Evolutionary conservation across 2,113 vertebrate genomes (phyloP), one percentile per base, ranked within the genome.

Genomic region (Nibea coibor): DNA sequence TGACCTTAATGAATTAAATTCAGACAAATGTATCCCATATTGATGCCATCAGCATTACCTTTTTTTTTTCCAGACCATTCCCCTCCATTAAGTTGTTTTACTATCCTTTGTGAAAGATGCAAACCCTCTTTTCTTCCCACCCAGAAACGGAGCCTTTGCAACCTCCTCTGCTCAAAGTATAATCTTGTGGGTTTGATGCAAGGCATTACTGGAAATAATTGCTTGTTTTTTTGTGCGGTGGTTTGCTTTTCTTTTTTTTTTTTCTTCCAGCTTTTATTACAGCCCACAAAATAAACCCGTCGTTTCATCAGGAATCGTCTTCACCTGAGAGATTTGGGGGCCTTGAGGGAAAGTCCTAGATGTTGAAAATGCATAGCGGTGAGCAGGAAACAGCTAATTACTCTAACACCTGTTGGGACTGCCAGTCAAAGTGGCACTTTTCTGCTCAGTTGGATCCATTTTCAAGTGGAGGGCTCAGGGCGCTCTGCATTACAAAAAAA

Each of bases 361-460:
- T n/a, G 57, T n/a, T 65, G 28, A 47, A 67, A 64, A 77, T 24
- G 66, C 24, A 59, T 5, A 31, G 43, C 22, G 19, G 16, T 12
- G 10, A 73, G 79, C 24, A 47, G 68, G 10, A 73, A 68, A 48
- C 65, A 74, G 75, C 67, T 90, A 87, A 90, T 91, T 82, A 80
- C 74, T 11, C 12, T 28, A 63, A 56, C 22, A 68, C 72, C 65
- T 39, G 69, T 45, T 39, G 75, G 72, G 76, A 51, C 53, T 15
- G 67, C 62, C 51, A 78, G 78, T 85, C 67, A 59, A 39, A 87
- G 79, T 54, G 78, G 31, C 69, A 74, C 75, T 90, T 91, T 89
- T 82, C 80, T 75, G 51, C 84, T 75, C 39, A 84, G 63, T 67
- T 82, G 65, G 80, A 82, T 72, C 68, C 71, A 56, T 85, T 90